Percentiles rank a stretch among this genome's conserved stretches.
Evolutionary conservation across 2,113 vertebrate genomes (phyloP).

Genomic region (Hydrochoerus hydrochaeris): DNA sequence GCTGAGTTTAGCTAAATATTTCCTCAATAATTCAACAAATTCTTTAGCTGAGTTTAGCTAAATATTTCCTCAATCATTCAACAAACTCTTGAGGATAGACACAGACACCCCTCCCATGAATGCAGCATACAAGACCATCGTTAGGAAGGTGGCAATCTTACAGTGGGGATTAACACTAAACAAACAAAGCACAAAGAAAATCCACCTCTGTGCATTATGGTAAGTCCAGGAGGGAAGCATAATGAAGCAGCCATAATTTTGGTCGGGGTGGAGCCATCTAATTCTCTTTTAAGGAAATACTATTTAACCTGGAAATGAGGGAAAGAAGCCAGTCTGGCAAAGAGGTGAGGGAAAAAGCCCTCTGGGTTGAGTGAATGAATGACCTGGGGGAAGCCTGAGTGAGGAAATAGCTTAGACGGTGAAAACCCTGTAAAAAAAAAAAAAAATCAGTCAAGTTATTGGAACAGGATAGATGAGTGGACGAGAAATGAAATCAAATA

Average conservation of each 20-base stretch:
- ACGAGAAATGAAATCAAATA: background rate
- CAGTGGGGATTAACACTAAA: background rate
- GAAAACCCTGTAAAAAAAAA: background rate
- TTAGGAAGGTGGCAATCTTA: background rate
- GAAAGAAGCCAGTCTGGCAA: background rate
- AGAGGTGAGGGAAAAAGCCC: background rate
- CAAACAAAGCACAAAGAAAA: background rate
- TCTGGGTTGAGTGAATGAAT: background rate
- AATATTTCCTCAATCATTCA: background rate
- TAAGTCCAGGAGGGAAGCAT: background rate
- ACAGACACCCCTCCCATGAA: rapidly evolving
- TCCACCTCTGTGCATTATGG: background rate
- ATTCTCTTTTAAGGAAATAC: background rate
- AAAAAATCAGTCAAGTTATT: background rate
- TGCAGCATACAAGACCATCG: background rate
- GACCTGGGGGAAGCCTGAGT: rapidly evolving
- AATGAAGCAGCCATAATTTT: background rate
- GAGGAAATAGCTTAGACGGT: background rate
- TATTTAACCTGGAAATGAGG: background rate
- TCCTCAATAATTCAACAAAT: background rate
- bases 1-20: background rate
- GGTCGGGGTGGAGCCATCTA: background rate
- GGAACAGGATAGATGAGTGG: background rate
- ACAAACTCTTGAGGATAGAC: background rate
- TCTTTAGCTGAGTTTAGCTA: slow-evolving; percentile 26